Base-by-base conservation (phyloP, 2,113 vertebrate species). In the Hiodon alosoides region DNA sequence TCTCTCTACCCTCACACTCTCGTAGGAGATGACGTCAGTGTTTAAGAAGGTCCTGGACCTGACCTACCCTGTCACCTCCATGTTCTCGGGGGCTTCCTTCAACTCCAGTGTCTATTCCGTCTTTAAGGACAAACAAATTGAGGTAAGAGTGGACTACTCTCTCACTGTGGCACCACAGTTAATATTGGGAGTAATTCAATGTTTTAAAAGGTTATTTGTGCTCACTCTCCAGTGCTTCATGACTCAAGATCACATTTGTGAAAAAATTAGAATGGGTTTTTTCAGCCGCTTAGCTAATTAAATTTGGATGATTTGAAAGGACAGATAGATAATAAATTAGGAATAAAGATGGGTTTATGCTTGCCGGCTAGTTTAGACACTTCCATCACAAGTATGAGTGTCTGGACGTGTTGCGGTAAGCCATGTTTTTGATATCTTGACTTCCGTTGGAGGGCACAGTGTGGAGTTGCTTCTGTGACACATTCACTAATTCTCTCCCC, bases 31-130 rank as follows among this genome's bases (percentile, higher is more conserved):
- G 93, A 95, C 91, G 0, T 97, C 93, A 0, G 83, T 94, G 81
- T 87, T 93, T 72, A 96, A 92, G 85, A 91, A 92, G 4, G 86
- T 95, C 14, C 81, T 96, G 8, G 96, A 98, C 81, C 79, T 98
- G 87, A 98, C 96, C 0, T 98, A 97, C 76, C 95, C 96, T 0
- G 89, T 96, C 75, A 98, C 95, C 4, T 97, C 96, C 13, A 94
- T 98, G 94, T 98, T 98, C 83, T 95, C 95, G 3, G 96, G 96
- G 64, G 91, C 94, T 0, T 88, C 94, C 73, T 96, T 98, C 80
- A 98, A 98, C 87, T 93, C 83, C 7, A 86, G 92, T 84, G 81
- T 97, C 80, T 89, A 89, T 75, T 83, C 85, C 6, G 80, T 95
- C 81, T 96, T 98, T 84, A 91, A 91, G 76, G 91, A 90, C 76